phyloP scores from a whole-genome alignment of 2,888 invertebrate species.

The Dasysyrphus albostriatus region DNA sequence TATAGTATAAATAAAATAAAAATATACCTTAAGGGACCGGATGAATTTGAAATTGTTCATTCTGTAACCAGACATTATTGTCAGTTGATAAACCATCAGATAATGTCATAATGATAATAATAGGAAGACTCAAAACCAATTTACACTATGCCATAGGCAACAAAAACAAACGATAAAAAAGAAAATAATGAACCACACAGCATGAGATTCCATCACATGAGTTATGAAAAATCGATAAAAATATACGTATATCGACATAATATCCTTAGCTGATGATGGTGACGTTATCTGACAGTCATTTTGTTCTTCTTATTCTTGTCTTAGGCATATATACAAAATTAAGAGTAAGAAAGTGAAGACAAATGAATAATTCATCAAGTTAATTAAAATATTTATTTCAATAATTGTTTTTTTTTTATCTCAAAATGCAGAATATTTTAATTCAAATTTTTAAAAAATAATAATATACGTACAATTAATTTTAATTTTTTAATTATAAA shows the following conservation, averaged over 20 bases:
- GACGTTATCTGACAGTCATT: background rate
- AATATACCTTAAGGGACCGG: background rate
- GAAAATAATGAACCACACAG: background rate
- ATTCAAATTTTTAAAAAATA: background rate
- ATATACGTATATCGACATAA: too few relatives aligned
- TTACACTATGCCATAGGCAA: background rate
- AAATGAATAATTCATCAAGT: background rate
- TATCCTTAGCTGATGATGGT: background rate
- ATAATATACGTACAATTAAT: background rate
- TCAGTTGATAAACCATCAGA: background rate
- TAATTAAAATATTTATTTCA: slow-evolving; percentile 9
- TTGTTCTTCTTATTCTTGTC: background rate
- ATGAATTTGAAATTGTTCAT: background rate
- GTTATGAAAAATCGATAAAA: slow-evolving; percentile 11
- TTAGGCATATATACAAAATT: background rate
- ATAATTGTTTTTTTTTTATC: background rate
- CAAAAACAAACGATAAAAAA: slow-evolving; percentile 2
- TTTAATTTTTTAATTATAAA: background rate
- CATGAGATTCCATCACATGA: background rate
- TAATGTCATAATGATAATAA: background rate
- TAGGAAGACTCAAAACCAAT: background rate
- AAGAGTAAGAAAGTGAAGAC: background rate
- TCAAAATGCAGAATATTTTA: background rate
- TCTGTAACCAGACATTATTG: background rate
- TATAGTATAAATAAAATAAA: background rate